A percentile compares a stretch with the other conserved stretches of the same genome.
Conservation (phyloP, 2,113 vertebrate species). For the Cyanocitta stelleri region DNA sequence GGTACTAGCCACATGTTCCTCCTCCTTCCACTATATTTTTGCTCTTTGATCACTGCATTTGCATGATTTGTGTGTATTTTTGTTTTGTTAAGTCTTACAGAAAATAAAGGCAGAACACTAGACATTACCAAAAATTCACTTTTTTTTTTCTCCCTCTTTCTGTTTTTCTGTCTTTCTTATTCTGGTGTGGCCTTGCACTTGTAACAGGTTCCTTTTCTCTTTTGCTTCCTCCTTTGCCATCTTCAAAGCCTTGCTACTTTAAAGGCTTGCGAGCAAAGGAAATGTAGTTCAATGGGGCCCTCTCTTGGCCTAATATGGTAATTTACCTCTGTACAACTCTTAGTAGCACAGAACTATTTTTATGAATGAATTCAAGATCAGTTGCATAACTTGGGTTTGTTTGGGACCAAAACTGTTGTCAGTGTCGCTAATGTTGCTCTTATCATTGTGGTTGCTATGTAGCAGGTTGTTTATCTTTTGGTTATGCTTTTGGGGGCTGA, state of each 20-base stretch:
- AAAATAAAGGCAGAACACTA: background rate
- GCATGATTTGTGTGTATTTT: background rate
- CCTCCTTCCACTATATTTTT: background rate
- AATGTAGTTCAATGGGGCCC: conserved; percentile 50
- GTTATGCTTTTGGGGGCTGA: background rate
- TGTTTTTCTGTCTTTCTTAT: background rate
- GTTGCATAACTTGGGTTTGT: background rate
- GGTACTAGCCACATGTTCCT: background rate
- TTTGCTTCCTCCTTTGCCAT: background rate
- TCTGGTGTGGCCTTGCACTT: background rate
- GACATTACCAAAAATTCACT: background rate
- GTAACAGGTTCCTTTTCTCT: background rate
- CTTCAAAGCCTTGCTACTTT: background rate
- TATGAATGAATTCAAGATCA: conserved; percentile 18
- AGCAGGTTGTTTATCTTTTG: background rate
- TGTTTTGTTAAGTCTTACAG: background rate
- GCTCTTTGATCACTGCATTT: background rate
- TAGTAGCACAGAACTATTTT: background rate
- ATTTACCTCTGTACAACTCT: background rate
- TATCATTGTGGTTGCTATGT: background rate
- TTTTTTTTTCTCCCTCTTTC: background rate
- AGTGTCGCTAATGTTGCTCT: background rate
- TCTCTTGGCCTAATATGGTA: conserved; percentile 42
- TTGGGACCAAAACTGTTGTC: background rate
- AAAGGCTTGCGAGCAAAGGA: background rate